Base-by-base conservation (phyloP, 2,797 vertebrate genomes). In the Anabacerthia variegaticeps region DNA sequence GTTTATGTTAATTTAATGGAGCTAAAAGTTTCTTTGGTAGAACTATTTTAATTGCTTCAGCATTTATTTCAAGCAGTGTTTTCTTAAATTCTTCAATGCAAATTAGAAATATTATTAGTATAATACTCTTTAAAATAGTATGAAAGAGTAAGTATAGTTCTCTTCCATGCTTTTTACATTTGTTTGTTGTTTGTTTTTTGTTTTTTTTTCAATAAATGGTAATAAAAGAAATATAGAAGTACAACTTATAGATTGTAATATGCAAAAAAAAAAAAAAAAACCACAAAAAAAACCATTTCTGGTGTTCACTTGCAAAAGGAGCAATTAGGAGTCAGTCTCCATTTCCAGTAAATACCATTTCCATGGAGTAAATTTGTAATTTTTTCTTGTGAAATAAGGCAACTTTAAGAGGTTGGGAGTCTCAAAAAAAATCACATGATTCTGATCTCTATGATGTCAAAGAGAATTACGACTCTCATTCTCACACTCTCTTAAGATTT, bases 51-150 rank as follows among this genome's bases (percentile, higher is more conserved):
- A 67, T 54, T 91, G 6, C 73, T 69, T 84, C 22, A 76, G 26
- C n/a, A 65, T 59, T 95, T 95, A 73, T 68, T 91, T 93, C 71
- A 95, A 96, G 54, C 7, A 75, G 30, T 71, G 73, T 18, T 51
- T 73, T 92, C 89, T 88, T 95, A 37, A 20, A 18, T n/a, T 73
- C 76, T 77, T 91, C 32, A 41, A 92, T 16, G 37, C 2, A 82
- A 65, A 79, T 69, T 5, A 89, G 91, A 96, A 92, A 91, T 85
- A 96, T 80, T 94, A 93, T 91, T 65, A 93, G 27, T 34, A 68
- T 66, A 91, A 83, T 80, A 67, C 24, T 88, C 89, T 80, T 94
- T 92, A n/a, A 63, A 96, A 73, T 54, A 67, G 7, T 44, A 59
- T 54, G 66, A 92, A 95, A 95, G 92, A 78, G 65, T 72, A 89